Evolutionary conservation across 2,113 vertebrate genomes (phyloP).

Genomic region (Bubo bubo): DNA sequence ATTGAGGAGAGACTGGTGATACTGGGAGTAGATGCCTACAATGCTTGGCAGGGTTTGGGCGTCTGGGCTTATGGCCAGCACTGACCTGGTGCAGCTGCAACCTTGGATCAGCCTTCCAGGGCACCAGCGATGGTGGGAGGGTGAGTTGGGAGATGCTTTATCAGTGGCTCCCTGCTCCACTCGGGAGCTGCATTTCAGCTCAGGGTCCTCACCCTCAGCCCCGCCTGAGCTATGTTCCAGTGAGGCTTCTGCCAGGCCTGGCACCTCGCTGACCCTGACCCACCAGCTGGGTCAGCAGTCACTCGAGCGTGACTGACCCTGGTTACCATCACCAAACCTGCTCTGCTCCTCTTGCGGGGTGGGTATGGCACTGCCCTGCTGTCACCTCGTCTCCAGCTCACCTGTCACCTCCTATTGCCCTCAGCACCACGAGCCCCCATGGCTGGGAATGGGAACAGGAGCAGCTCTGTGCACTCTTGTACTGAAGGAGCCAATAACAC

Average conservation of each 20-base stretch:
- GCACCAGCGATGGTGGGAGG: neutral
- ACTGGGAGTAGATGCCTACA: neutral
- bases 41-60: neutral
- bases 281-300: neutral
- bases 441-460: neutral
- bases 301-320: fast-evolving
- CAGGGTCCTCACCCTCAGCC: neutral
- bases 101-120: neutral
- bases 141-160: neutral
- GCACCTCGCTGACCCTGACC: neutral
- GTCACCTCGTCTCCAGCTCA: neutral
- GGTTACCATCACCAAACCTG: neutral
- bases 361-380: neutral
- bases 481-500: neutral
- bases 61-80: neutral
- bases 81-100: neutral
- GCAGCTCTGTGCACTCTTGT: neutral
- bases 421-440: neutral
- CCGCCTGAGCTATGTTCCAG: neutral
- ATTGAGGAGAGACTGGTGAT: neutral
- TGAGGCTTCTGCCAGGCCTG: neutral
- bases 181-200: neutral
- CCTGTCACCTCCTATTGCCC: neutral
- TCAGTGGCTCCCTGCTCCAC: neutral
- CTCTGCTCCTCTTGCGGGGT: neutral